Evolutionary conservation across 92 coral and sea anemone genomes (phyloP).

Genomic region (Diadumene lineata): DNA sequence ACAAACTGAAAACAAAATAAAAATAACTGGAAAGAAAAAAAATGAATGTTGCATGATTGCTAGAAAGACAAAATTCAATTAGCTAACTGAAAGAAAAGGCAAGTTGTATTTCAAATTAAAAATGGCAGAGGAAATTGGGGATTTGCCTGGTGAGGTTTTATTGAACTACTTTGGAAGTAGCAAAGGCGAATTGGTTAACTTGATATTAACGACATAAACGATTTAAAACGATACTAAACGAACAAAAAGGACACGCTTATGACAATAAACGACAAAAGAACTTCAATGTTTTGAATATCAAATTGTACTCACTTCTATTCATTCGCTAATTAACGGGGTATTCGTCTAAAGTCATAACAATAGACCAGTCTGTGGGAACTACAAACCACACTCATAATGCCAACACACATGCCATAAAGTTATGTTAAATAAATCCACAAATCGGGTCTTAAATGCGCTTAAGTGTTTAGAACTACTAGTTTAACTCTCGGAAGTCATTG

Average conservation of each 20-base stretch:
- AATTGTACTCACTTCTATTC: slow-evolving; percentile 3
- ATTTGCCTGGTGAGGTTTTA: too few species aligned
- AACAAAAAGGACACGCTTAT: slow-evolving; percentile 27
- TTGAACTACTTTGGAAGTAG: too few species aligned
- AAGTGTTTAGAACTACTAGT: neutral
- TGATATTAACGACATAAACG: neutral
- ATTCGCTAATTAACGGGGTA: slow-evolving; percentile 11
- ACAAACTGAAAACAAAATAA: too few species aligned
- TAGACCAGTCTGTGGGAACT: slow-evolving; percentile 46
- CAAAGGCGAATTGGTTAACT: too few species aligned
- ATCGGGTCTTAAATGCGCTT: slow-evolving; percentile 15
- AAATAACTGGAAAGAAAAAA: too few species aligned
- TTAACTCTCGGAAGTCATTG: slow-evolving; percentile 31
- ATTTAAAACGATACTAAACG: neutral
- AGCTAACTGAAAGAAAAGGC: too few species aligned
- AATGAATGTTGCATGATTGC: too few species aligned
- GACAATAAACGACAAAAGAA: slow-evolving; percentile 7
- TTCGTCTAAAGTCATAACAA: slow-evolving; percentile 14
- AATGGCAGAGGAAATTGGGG: too few species aligned
- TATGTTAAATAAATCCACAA: neutral
- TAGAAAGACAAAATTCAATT: too few species aligned
- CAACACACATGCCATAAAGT: slow-evolving; percentile 16
- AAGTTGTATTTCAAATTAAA: too few species aligned
- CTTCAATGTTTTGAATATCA: slow-evolving; percentile 11
- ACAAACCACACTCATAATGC: slow-evolving; percentile 32